These are phyloP conservation scores for Cyphomyrmex costatus DNA, from an alignment of 1,140 invertebrate genomes.

Conservation along the genomic window DNA sequence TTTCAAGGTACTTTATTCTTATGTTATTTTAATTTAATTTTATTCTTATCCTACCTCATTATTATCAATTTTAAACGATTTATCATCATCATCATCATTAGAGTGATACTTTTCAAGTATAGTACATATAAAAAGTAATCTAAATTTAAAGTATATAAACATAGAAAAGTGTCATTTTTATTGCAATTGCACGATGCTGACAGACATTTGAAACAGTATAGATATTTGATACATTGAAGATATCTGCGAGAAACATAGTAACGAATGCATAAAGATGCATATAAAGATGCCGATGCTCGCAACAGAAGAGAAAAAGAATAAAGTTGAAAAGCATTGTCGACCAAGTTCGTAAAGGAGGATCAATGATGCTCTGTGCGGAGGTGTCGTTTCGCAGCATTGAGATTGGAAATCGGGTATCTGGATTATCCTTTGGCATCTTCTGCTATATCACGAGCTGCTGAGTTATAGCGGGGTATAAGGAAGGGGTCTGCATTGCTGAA, in stretches of 20 bases:
- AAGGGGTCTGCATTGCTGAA: slow-evolving; percentile 56
- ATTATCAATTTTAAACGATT: too few species aligned
- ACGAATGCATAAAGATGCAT: slow-evolving; percentile 3
- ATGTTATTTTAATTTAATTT: too few species aligned
- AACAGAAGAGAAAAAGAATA: slow-evolving; percentile 27
- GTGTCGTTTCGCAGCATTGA: slow-evolving; percentile 61
- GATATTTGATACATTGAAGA: neutral
- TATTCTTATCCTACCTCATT: too few species aligned
- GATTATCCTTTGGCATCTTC: slow-evolving; percentile 72
- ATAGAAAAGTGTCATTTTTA: neutral
- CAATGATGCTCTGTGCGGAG: slow-evolving; percentile 32
- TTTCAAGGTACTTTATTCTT: too few species aligned
- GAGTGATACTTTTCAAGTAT: neutral
- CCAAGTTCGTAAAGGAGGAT: slow-evolving; percentile 38
- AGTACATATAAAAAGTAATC: neutral
- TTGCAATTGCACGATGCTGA: neutral
- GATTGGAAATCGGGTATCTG: slow-evolving; percentile 72
- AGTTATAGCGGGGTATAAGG: slow-evolving; percentile 22
- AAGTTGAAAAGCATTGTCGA: slow-evolving; percentile 43
- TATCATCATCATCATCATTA: too few species aligned
- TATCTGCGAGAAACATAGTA: slow-evolving; percentile 10
- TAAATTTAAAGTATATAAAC: slow-evolving; percentile 33
- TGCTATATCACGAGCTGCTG: slow-evolving; percentile 60
- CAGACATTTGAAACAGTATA: neutral
- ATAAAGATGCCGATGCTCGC: neutral